Percentiles rank a stretch among this genome's conserved stretches.
These are phyloP conservation scores for Megalopta genalis DNA, from an alignment of 1,140 invertebrate genomes.

Conservation along the genomic window DNA sequence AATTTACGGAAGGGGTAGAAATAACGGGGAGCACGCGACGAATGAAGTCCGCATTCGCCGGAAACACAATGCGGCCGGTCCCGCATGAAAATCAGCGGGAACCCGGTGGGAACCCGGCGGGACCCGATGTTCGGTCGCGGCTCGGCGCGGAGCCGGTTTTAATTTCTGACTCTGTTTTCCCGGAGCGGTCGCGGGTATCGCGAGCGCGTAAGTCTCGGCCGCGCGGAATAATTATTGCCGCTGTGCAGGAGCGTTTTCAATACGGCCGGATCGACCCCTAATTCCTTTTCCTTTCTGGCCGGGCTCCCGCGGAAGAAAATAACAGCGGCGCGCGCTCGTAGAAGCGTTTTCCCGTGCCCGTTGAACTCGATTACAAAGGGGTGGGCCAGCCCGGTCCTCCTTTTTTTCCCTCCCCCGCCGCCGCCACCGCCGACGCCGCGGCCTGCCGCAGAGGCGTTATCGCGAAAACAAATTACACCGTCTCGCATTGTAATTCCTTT, in stretches of 20 bases:
- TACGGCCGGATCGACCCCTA: neutral
- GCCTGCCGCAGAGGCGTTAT: slow-evolving; percentile 22
- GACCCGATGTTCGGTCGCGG: neutral
- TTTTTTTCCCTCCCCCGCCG: too few species aligned
- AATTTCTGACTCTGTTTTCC: neutral
- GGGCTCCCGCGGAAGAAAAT: neutral
- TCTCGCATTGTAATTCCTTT: slow-evolving; percentile 59
- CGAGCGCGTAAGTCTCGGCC: neutral
- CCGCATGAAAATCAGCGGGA: too few species aligned
- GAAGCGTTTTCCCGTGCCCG: too few species aligned
- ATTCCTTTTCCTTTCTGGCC: neutral
- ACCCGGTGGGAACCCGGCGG: too few species aligned
- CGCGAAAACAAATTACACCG: slow-evolving; percentile 68
- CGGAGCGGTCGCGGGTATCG: neutral
- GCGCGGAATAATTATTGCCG: slow-evolving; percentile 8
- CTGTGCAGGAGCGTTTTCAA: slow-evolving; percentile 1
- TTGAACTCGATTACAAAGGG: slow-evolving; percentile 7
- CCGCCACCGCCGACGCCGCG: too few species aligned
- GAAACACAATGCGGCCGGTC: too few species aligned
- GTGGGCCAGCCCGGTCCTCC: too few species aligned
- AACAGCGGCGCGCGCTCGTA: slow-evolving; percentile 22
- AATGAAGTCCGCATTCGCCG: too few species aligned
- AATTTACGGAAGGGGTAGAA: neutral
- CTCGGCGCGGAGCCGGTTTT: neutral
- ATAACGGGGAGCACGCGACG: too few species aligned